These are phyloP conservation scores for Solea senegalensis DNA, from an alignment of 2,113 vertebrate genomes.

Conservation along the genomic window DNA sequence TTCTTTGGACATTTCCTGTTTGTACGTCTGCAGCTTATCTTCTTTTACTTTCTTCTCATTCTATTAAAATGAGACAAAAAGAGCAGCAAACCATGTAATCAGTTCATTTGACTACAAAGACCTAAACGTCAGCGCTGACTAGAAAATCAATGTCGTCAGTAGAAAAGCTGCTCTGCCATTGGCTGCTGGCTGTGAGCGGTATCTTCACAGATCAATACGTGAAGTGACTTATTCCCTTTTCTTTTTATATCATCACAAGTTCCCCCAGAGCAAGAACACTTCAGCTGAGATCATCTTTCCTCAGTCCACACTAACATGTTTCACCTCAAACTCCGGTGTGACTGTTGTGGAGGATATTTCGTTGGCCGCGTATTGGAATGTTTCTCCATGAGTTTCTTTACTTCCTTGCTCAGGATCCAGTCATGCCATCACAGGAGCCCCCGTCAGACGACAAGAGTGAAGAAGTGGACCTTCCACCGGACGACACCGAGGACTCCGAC, in stretches of 20 bases:
- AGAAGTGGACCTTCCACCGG: conserved; percentile 86
- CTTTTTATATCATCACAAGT: no score
- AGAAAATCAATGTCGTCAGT: conserved; percentile 46
- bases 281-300: conserved; percentile 1
- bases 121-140: conserved; percentile 19
- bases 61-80: conserved; percentile 1
- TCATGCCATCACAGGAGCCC: conserved; percentile 98
- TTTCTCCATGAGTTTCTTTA: conserved; percentile 15
- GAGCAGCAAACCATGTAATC: not conserved
- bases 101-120: conserved; percentile 10
- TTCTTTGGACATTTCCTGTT: not conserved
- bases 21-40: not conserved
- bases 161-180: not conserved
- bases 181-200: not conserved
- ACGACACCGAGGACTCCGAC: conserved; percentile 88
- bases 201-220: conserved; percentile 11
- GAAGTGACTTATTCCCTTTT: no score
- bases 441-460: conserved; percentile 87
- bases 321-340: not conserved
- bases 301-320: conserved; percentile 16
- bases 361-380: not conserved
- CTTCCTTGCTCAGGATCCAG: conserved; percentile 88
- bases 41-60: not conserved
- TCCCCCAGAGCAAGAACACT: no score
- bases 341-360: conserved; percentile 6